A percentile compares a stretch with the other conserved stretches of the same genome.
These are phyloP conservation scores for Microctenopoma steveboyesi DNA, from an alignment of 2,797 vertebrate species.

Conservation along the genomic window DNA sequence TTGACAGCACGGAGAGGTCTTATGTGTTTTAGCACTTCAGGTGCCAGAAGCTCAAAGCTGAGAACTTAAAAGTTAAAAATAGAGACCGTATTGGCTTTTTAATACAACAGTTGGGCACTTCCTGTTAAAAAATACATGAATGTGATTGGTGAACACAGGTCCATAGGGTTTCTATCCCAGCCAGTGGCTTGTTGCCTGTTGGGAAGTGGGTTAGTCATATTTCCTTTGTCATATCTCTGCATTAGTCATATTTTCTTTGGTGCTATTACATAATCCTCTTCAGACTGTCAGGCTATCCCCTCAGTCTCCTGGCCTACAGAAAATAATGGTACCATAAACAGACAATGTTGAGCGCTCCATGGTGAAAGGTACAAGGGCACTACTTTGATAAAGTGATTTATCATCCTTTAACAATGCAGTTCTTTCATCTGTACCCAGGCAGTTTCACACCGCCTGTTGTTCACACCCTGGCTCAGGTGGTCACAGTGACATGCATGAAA, in stretches of 20 bases:
- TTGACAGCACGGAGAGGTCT: constrained; percentile 29
- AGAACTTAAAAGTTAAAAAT: constrained; percentile 22
- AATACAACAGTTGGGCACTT: constrained; percentile 17
- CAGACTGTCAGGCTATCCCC: constrained; percentile 37
- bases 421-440: too few relatives aligned
- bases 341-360: background rate
- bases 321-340: constrained; percentile 33
- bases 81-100: background rate
- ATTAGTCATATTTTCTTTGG: constrained; percentile 61
- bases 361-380: too few relatives aligned
- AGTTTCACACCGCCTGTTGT: too few relatives aligned
- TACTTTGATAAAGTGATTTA: too few relatives aligned
- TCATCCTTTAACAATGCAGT: too few relatives aligned
- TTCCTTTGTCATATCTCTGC: constrained; percentile 49
- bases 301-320: constrained; percentile 23
- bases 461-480: too few relatives aligned
- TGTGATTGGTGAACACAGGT: constrained; percentile 35
- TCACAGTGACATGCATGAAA: too few relatives aligned
- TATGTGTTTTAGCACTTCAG: constrained; percentile 36
- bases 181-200: constrained; percentile 30
- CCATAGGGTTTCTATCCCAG: constrained; percentile 23
- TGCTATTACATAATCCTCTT: constrained; percentile 56
- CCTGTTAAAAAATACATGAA: constrained; percentile 46
- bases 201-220: constrained; percentile 51
- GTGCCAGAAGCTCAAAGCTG: constrained; percentile 24